phyloP scores from a whole-genome alignment of 2,113 vertebrate species.

The Limnothrissa miodon region DNA sequence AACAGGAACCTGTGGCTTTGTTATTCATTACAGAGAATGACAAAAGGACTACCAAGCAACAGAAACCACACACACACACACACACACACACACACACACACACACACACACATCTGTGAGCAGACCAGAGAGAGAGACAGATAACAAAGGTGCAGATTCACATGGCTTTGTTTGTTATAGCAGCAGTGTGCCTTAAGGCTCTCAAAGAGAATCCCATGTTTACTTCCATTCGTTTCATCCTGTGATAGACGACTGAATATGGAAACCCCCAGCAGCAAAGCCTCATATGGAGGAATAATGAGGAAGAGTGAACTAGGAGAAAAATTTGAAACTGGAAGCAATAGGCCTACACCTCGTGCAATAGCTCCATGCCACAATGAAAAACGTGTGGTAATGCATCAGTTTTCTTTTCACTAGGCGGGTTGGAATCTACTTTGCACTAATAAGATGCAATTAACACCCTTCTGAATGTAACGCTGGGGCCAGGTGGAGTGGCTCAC shows the following conservation, averaged over 20 bases:
- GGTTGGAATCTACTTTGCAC: background rate
- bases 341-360: background rate
- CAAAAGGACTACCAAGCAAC: background rate
- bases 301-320: background rate
- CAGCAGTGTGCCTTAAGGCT: slow-evolving; percentile 2
- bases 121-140: background rate
- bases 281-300: background rate
- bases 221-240: background rate
- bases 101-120: background rate
- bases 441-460: slow-evolving; percentile 1
- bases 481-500: background rate
- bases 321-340: background rate
- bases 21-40: slow-evolving; percentile 14
- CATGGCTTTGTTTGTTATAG: background rate
- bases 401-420: background rate
- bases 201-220: background rate
- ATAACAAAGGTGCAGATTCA: slow-evolving; percentile 4
- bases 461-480: background rate
- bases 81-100: background rate
- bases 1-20: slow-evolving; percentile 20
- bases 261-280: background rate
- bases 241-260: background rate
- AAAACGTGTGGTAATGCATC: background rate
- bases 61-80: background rate
- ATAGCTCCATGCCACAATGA: background rate